Evolutionary conservation across 2,113 vertebrate species (phyloP), one percentile per base, ranked within the genome.

Genomic region (Colinus virginianus): DNA sequence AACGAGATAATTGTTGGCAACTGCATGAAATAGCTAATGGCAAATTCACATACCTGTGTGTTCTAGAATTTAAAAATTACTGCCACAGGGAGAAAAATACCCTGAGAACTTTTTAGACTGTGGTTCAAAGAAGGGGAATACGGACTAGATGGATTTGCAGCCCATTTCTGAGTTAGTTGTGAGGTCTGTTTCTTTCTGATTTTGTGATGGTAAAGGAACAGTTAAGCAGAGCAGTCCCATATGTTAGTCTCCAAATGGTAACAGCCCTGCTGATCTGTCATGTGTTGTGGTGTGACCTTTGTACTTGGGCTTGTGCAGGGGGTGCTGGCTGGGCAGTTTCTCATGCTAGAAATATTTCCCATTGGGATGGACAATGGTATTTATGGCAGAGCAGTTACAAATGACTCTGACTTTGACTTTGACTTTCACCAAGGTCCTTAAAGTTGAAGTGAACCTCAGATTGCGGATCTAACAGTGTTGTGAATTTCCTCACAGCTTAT

Each of bases 231-330:
- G 42, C 46, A 71, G 3, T 53, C 32, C 26, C 45, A 62, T 26
- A 19, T 16, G 0, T 25, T 58, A 15, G 46, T 59, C 46, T 75
- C 23, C 22, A 64, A 34, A 21, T n/a, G 45, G 4, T 4, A 66
- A 11, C 59, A 55, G 68, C 72, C 32, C 53, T 76, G 71, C 76
- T 88, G 77, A 42, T 62, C 66, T 20, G 9, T 88, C 76, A 12
- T 18, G 12, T 71, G 84, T 55, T 48, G 26, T 42, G 62, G 32
- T 49, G 59, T 85, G 92, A 71, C 77, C 84, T 93, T 94, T 90
- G 71, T 70, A 11, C 78, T 43, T 78, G 68, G 10, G 13, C 16
- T 78, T 58, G 7, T 21, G 51, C 30, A 48, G 48, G 51, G 22
- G 19, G 42, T 48, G 68, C 71, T 90, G 84, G 26, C 51, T 58